These are phyloP conservation scores for Gymnobelideus leadbeateri DNA, from an alignment of 2,113 vertebrate species.

Conservation along the genomic window DNA sequence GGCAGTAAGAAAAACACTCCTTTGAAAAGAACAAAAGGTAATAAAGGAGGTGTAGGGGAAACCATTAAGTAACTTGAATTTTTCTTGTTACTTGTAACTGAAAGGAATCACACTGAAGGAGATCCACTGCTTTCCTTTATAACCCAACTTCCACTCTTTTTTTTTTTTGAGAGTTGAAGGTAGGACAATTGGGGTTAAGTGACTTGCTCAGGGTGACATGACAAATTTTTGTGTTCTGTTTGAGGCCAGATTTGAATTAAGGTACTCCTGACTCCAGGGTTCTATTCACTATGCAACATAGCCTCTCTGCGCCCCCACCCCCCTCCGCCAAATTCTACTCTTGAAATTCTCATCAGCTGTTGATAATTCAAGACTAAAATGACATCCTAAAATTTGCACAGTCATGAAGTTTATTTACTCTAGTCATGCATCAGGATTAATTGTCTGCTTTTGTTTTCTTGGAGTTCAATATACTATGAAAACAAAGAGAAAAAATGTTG, in stretches of 20 bases:
- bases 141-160: not conserved
- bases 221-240: too few species aligned
- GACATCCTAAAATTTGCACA: not conserved
- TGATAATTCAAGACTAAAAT: not conserved
- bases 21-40: too few species aligned
- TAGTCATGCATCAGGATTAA: not conserved
- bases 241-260: too few species aligned
- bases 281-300: too few species aligned
- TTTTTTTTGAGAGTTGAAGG: too few species aligned
- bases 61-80: not conserved
- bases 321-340: too few species aligned
- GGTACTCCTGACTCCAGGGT: too few species aligned
- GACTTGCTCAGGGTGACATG: too few species aligned
- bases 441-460: not conserved
- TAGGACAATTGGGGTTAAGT: too few species aligned
- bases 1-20: not conserved
- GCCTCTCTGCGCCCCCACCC: too few species aligned
- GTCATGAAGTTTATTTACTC: constrained; percentile 3
- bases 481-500: not conserved
- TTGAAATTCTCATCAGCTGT: not conserved
- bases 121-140: not conserved
- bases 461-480: not conserved
- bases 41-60: not conserved
- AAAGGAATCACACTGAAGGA: not conserved
- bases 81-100: not conserved